Percentiles rank a stretch among this genome's conserved stretches.
phyloP scores from a whole-genome alignment of 2,797 vertebrate species.

The Acipenser ruthenus region DNA sequence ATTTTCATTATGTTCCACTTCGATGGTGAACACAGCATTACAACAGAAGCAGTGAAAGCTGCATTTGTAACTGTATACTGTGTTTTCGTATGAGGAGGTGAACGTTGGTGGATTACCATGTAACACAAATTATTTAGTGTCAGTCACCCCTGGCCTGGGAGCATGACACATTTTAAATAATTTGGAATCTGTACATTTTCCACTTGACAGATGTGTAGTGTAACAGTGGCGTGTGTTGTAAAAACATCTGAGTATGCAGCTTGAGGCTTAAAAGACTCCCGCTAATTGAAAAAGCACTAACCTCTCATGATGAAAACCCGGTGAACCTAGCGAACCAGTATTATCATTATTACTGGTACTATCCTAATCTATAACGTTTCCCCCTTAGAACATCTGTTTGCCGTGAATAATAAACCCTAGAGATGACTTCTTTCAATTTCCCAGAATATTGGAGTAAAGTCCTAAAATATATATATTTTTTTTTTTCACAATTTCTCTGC shows the following conservation, averaged over 20 bases:
- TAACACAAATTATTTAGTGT: conserved; percentile 23
- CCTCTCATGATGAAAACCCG: conserved; percentile 15
- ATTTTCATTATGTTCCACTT: neutral
- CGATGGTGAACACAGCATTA: neutral
- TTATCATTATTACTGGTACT: neutral
- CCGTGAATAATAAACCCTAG: conserved; percentile 17
- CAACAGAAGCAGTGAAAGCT: conserved; percentile 16
- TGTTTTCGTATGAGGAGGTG: neutral
- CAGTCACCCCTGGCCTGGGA: conserved; percentile 17
- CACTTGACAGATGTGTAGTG: conserved; percentile 42
- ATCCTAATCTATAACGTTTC: conserved; percentile 13
- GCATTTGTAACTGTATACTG: conserved; percentile 13
- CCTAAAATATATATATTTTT: no score
- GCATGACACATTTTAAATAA: conserved; percentile 32
- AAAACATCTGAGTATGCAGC: conserved; percentile 40
- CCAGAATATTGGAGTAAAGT: no score
- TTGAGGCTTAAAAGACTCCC: conserved; percentile 25
- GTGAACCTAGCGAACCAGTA: no score
- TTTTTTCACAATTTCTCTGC: no score
- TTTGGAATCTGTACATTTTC: conserved; percentile 29
- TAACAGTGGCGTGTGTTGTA: conserved; percentile 24
- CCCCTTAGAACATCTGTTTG: conserved; percentile 15
- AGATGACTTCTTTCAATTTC: conserved; percentile 8
- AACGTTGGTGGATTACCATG: conserved; percentile 3
- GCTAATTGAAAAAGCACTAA: conserved; percentile 29